Evolutionary conservation across 2,888 invertebrate genomes (phyloP).

Genomic region (Protonemura montana): DNA sequence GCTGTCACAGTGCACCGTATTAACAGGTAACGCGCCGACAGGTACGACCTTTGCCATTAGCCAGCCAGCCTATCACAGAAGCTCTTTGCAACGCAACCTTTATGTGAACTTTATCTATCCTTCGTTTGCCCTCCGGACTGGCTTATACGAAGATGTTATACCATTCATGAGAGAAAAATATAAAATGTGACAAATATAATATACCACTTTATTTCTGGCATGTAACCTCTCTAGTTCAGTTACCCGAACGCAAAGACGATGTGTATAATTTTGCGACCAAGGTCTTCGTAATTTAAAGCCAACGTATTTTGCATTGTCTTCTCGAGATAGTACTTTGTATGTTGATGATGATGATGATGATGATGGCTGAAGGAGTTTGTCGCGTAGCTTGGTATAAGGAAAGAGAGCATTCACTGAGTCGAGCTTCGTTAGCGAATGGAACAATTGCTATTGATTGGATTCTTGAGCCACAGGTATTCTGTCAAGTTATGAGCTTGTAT

Average conservation of each 20-base stretch:
- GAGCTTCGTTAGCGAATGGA: not conserved
- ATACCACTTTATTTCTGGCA: not conserved
- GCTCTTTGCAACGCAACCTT: not conserved
- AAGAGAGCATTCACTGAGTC: not conserved
- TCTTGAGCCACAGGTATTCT: not conserved
- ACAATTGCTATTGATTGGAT: not conserved
- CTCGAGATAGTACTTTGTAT: not conserved
- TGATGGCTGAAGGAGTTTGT: not conserved
- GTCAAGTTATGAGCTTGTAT: too few relatives aligned
- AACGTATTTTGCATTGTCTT: constrained; percentile 7
- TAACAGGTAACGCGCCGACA: not conserved
- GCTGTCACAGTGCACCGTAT: not conserved
- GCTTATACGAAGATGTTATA: not conserved
- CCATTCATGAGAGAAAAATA: not conserved
- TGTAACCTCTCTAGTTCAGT: constrained; percentile 7
- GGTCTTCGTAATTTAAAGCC: not conserved
- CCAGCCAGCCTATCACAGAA: not conserved
- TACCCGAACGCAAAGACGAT: not conserved
- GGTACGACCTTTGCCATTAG: not conserved
- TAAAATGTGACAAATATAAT: not conserved
- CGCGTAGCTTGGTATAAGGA: not conserved
- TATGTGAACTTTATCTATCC: not conserved
- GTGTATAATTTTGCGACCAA: not conserved
- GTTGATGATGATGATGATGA: not conserved
- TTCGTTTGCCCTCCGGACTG: not conserved